Base-by-base conservation (phyloP, 2,797 vertebrate species). In the Schizopygopsis pylzovi region DNA sequence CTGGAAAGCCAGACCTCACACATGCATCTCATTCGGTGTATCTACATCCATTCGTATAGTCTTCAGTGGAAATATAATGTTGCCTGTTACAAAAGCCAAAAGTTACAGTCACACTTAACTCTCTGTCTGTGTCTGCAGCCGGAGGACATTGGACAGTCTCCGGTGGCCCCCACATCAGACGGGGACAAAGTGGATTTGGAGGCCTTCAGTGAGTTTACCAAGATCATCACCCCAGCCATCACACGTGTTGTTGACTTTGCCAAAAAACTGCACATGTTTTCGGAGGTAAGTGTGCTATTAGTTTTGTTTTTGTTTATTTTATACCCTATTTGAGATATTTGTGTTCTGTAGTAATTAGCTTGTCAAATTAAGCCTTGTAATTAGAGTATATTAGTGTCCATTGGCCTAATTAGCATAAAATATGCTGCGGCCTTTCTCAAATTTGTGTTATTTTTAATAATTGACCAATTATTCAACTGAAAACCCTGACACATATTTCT, bases 241-340 rank as follows among this genome's bases (percentile, higher is more conserved):
- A 99, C 98, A 12, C 97, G 98, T 3, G 98, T 99, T 82, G 98
- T 99, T 86, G 97, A 99, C 96, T 99, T 99, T 95, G 98, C 98
- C 96, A 99, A 99, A 97, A 99, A 99, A 95, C 94, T 99, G 94
- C 97, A 98, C 95, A 98, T 98, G 98, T 99, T 99, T 95, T 98
- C 97, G 67, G 98, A 98, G 97, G 98, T 98, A 88, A 89, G 91
- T 84, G 10, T 6, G 49, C 1, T 45, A 6, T 65, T 84, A 70
- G n/a, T 63, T 59, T 81, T 67, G 6, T 61, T 78, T 72, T 22
- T 63, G n/a, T 28, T 63, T 45, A 59, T 49, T 78, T 2, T 54
- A 43, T 16, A 52, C 7, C 12, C 1, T 71, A 3, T 68, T 65
- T 25, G 8, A 63, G 16, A 22, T 71, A 45, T 54, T 54, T 72